These are phyloP conservation scores for Calliphora vicina DNA, from an alignment of 1,140 invertebrate genomes.

Conservation along the genomic window DNA sequence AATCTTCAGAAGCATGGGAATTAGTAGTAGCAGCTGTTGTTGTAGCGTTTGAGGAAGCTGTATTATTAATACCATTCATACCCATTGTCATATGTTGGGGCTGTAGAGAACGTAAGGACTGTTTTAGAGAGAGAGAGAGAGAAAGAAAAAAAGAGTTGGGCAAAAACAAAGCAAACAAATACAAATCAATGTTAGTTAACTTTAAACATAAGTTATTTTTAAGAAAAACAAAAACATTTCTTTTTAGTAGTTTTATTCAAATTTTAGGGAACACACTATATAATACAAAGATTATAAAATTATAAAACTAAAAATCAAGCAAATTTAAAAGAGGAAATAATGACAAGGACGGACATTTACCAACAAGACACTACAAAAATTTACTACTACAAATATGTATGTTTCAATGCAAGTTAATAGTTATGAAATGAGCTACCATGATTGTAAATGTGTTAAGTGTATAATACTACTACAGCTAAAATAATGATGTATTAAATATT, in stretches of 20 bases:
- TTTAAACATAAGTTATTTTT: neutral
- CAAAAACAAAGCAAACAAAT: slow-evolving; percentile 5
- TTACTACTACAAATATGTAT: neutral
- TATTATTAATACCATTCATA: slow-evolving; percentile 24
- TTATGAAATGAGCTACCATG: neutral
- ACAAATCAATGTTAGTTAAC: neutral
- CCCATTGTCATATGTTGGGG: slow-evolving; percentile 36
- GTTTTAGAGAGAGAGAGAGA: slow-evolving; percentile 33
- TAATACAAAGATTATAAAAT: neutral
- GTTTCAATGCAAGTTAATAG: neutral
- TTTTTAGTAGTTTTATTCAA: neutral
- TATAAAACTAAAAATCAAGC: neutral
- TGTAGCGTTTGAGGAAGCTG: slow-evolving; percentile 11
- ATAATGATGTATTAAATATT: too few relatives aligned
- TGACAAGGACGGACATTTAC: neutral
- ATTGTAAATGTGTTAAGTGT: neutral
- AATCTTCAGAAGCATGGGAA: slow-evolving; percentile 43
- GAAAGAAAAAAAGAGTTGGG: slow-evolving; percentile 25
- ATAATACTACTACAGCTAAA: too few relatives aligned
- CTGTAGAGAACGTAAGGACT: slow-evolving; percentile 49
- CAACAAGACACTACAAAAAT: neutral
- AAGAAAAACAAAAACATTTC: neutral
- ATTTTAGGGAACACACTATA: neutral
- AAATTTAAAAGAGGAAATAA: neutral
- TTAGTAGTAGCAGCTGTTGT: neutral